Base-by-base conservation (phyloP, 2,888 invertebrate genomes). In the Conistra vaccinii region DNA sequence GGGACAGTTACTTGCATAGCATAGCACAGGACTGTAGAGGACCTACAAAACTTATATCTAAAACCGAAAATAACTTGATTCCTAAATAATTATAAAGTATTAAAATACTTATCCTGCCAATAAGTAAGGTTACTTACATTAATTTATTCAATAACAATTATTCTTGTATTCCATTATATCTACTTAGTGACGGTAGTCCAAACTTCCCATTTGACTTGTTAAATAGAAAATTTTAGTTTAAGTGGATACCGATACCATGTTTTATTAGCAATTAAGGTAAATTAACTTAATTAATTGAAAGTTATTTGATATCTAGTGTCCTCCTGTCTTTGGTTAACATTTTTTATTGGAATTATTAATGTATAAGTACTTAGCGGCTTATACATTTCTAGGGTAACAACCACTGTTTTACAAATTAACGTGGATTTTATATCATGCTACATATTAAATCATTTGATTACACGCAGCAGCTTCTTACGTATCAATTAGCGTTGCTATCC, bases 181-280 rank as follows among this genome's bases (percentile, higher is more conserved):
- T 61, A 76, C 63, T 68, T 67, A 51, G 42, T 67, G 35, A 39
- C 69, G 42, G 32, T n/a, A 60, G 67, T 39, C 32, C 42, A n/a
- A 72, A 83, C 53, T 65, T 81, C 51, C 61, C 51, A 78, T 81
- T 76, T 73, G 63, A 80, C 69, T 84, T 77, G 81, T 73, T 83
- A 73, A 78, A 74, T 69, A 72, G 71, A 72, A 60, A 78, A 85
- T 78, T 74, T 78, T 85, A 66, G 78, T 77, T 68, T 62, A 83
- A 85, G 39, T 85, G 73, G 78, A 78, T 70, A 76, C 48, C 20
- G 73, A 80, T 85, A 70, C 77, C 45, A 53, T 79, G 80, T 80
- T 86, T 77, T 70, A 78, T 79, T 66, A 84, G 62, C 73, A 87
- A 87, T 87, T 87, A 84, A 67, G 78, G 76, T 76, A 78, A 80